A percentile compares a stretch with the other conserved stretches of the same genome.
phyloP scores from a whole-genome alignment of 2,797 vertebrate species.

The Chelmon rostratus region DNA sequence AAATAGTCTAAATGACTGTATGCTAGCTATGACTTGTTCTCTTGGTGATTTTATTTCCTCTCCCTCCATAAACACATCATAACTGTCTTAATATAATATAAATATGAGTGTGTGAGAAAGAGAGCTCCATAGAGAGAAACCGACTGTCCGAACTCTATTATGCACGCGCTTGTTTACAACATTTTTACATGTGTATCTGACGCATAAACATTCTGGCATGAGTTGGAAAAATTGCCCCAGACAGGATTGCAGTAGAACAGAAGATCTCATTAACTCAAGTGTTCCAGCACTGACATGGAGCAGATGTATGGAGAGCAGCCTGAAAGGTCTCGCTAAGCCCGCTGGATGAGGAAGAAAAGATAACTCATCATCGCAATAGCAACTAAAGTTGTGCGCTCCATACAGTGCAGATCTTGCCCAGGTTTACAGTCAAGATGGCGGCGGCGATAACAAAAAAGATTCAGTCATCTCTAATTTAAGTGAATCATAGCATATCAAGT shows the following conservation, averaged over 20 bases:
- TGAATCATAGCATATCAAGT: no score
- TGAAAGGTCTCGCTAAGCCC: constrained; percentile 28
- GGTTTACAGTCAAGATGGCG: no score
- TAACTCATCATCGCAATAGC: constrained; percentile 32
- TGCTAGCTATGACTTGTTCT: constrained; percentile 28
- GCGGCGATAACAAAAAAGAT: no score
- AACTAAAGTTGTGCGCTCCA: no score
- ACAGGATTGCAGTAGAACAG: constrained; percentile 29
- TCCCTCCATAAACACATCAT: constrained; percentile 65
- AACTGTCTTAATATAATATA: constrained; percentile 31
- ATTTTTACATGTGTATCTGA: constrained; percentile 25
- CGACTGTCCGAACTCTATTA: background rate
- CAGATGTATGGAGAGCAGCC: constrained; percentile 64
- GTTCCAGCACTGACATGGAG: constrained; percentile 50
- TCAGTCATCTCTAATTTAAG: no score
- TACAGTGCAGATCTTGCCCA: no score
- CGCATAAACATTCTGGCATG: constrained; percentile 24
- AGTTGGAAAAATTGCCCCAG: constrained; percentile 9
- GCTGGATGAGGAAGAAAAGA: constrained; percentile 49
- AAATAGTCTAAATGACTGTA: constrained; percentile 32
- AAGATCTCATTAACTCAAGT: constrained; percentile 42
- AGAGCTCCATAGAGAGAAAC: background rate
- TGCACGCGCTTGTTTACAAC: constrained; percentile 6
- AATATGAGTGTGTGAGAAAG: background rate
- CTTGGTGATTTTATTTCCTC: constrained; percentile 22